Evolutionary conservation across 2,797 vertebrate species (phyloP).

Genomic region (Falco naumanni): DNA sequence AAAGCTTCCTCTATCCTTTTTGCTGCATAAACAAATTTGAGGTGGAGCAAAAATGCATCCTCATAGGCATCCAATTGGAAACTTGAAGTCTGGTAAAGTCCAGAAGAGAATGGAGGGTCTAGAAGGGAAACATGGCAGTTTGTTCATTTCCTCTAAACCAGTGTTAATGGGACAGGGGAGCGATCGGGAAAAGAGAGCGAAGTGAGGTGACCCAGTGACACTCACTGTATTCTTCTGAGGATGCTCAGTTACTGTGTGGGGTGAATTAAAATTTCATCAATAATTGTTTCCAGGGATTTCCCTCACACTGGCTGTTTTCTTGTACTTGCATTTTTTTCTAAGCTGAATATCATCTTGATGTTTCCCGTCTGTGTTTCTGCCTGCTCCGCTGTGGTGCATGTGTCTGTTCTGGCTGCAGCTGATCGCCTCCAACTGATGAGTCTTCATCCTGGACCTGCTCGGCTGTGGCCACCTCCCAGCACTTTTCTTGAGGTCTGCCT

Average conservation of each 20-base stretch:
- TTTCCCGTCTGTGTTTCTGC: conserved; percentile 23
- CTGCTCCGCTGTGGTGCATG: not conserved
- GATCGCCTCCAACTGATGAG: not conserved
- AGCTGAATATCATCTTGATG: not conserved
- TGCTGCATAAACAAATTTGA: not conserved
- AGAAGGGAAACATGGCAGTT: not conserved
- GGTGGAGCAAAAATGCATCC: not conserved
- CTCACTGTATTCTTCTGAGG: not conserved
- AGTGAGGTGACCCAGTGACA: not conserved
- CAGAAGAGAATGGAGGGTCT: not conserved
- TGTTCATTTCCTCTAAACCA: not conserved
- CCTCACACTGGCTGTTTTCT: not conserved
- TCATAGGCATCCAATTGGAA: not conserved
- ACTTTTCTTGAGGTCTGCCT: not conserved
- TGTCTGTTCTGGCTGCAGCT: not conserved
- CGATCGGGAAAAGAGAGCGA: not conserved
- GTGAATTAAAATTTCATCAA: not conserved
- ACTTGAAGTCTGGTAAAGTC: not conserved
- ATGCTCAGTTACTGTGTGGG: not conserved
- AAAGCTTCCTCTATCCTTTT: not conserved
- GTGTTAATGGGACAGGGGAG: not conserved
- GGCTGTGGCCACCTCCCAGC: not conserved
- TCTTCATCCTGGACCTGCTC: not conserved
- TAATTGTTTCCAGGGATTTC: not conserved
- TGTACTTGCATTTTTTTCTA: conserved; percentile 17